Conservation (phyloP, 2,113 vertebrate genomes). For the Emydocephalus ijimae region DNA sequence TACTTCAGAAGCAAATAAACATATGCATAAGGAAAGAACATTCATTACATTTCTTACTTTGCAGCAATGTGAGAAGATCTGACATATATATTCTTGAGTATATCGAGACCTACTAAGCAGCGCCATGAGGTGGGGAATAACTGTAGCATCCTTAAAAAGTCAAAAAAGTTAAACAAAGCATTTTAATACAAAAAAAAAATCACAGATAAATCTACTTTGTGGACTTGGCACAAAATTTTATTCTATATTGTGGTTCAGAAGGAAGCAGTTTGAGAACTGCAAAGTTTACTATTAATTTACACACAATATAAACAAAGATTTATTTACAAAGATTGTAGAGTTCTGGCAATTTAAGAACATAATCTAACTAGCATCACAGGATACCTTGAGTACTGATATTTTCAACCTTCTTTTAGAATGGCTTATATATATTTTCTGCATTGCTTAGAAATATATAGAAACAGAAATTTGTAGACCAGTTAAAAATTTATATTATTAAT, state of each 20-base stretch:
- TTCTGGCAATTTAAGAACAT: not conserved
- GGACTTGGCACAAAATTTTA: not conserved
- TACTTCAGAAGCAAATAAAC: conserved; percentile 8
- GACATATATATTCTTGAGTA: conserved; percentile 97
- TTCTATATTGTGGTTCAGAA: not conserved
- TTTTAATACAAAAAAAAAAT: conserved; percentile 18
- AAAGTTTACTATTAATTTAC: not conserved
- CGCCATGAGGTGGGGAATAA: conserved; percentile 96
- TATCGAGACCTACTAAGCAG: conserved; percentile 89
- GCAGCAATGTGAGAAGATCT: conserved; percentile 99
- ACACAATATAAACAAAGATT: not conserved
- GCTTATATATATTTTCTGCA: not conserved
- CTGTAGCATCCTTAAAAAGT: conserved; percentile 87
- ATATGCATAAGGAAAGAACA: conserved; percentile 32
- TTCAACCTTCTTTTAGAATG: not conserved
- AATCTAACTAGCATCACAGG: not conserved
- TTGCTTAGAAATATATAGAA: not conserved
- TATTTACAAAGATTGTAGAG: not conserved
- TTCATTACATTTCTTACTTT: conserved; percentile 80
- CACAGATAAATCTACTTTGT: not conserved
- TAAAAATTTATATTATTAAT: not conserved
- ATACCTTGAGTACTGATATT: not conserved
- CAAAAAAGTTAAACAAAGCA: conserved; percentile 37
- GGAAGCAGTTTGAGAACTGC: not conserved
- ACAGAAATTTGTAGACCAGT: not conserved